Evolutionary conservation across 2,797 vertebrate species (phyloP).

Genomic region (Platalea minor): DNA sequence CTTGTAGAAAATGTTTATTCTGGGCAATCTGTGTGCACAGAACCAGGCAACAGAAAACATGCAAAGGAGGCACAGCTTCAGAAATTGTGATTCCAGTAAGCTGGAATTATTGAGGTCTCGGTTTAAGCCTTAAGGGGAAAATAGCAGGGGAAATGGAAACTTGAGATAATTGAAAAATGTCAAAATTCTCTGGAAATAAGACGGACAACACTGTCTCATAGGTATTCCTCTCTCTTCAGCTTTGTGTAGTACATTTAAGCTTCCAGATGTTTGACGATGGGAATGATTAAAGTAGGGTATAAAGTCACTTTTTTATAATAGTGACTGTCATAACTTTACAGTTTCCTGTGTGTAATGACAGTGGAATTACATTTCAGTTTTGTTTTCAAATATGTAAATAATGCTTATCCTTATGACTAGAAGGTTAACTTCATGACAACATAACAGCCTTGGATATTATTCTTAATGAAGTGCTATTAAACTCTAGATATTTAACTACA

Average conservation of each 20-base stretch:
- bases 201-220: not conserved
- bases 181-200: not conserved
- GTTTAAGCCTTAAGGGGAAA: not conserved
- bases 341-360: not conserved
- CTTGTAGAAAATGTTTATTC: not conserved
- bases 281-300: not conserved
- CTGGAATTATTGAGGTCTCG: not conserved
- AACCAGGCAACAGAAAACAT: not conserved
- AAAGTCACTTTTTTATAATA: not conserved
- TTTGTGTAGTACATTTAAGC: not conserved
- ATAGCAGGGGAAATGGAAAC: not conserved
- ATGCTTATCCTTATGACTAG: not conserved
- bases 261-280: not conserved
- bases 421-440: constrained; percentile 46
- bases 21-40: not conserved
- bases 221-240: not conserved
- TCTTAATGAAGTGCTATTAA: constrained; percentile 60
- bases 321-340: not conserved
- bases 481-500: constrained; percentile 48
- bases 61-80: not conserved
- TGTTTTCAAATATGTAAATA: constrained; percentile 30
- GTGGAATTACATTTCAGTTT: constrained; percentile 6
- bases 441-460: constrained; percentile 34
- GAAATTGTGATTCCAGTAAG: not conserved
- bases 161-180: not conserved